A percentile compares a stretch with the other conserved stretches of the same genome.
These are phyloP conservation scores for Drosophila longiperda DNA, from an alignment of 2,888 invertebrate species.

Conservation along the genomic window DNA sequence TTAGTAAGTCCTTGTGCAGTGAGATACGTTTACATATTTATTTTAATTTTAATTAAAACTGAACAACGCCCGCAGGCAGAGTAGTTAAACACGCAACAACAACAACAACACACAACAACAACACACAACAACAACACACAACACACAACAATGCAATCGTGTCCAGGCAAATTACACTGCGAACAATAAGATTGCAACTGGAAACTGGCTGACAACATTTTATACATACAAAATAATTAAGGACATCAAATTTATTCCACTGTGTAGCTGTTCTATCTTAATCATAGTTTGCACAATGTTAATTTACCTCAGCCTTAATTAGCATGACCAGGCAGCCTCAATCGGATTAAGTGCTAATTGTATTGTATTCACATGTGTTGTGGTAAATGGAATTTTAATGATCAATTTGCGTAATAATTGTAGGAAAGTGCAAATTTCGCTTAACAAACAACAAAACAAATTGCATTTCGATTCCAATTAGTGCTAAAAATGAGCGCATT, in stretches of 20 bases:
- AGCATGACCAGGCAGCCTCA: not conserved
- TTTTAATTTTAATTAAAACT: constrained; percentile 56
- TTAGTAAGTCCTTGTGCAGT: not conserved
- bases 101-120: not conserved
- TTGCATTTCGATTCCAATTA: not conserved
- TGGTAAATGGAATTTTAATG: not conserved
- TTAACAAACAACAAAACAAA: not conserved
- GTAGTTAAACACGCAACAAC: constrained; percentile 22
- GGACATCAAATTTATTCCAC: not conserved
- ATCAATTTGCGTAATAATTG: not conserved
- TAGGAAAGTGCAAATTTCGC: not conserved
- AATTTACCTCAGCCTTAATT: not conserved
- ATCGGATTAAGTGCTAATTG: not conserved
- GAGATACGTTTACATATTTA: constrained; percentile 8
- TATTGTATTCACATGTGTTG: not conserved
- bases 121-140: not conserved
- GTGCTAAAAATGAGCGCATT: too few relatives aligned
- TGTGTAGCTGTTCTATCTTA: not conserved
- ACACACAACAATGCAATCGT: not conserved
- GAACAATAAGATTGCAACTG: not conserved
- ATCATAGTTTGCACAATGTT: not conserved
- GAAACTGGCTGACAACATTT: not conserved
- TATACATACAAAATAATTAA: not conserved
- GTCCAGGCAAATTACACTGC: not conserved
- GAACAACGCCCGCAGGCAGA: constrained; percentile 36